Evolutionary conservation across 1,140 invertebrate genomes (phyloP).

Genomic region (Orussus abietinus): DNA sequence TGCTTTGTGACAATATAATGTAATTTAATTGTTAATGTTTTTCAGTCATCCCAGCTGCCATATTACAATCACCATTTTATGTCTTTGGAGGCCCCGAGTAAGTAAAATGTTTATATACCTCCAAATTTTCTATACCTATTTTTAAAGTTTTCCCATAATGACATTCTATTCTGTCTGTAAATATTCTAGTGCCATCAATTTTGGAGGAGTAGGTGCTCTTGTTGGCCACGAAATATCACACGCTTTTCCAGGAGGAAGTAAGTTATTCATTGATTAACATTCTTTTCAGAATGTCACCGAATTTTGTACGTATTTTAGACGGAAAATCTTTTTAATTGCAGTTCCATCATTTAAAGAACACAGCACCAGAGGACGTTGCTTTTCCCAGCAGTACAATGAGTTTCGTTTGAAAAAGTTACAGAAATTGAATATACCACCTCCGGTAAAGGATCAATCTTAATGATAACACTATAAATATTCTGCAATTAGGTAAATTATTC

Average conservation of each 20-base stretch:
- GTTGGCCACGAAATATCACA: constrained; percentile 1
- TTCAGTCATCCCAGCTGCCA: neutral
- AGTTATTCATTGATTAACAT: neutral
- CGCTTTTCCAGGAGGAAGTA: neutral
- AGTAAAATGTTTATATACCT: too few relatives aligned
- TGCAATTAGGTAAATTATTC: neutral
- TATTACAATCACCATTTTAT: neutral
- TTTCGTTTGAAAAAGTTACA: neutral
- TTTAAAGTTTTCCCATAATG: neutral
- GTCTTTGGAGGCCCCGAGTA: neutral
- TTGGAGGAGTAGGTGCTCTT: neutral
- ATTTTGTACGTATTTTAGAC: neutral
- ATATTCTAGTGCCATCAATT: neutral
- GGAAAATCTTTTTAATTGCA: too few relatives aligned
- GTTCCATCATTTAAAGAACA: neutral
- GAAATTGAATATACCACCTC: neutral
- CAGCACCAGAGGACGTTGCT: neutral
- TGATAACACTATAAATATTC: neutral
- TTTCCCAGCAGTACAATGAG: neutral
- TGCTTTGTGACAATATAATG: too few relatives aligned
- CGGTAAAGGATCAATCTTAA: neutral
- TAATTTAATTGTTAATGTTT: too few relatives aligned
- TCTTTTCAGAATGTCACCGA: neutral
- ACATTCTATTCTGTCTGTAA: too few relatives aligned
- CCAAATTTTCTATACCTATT: neutral